phyloP scores from a whole-genome alignment of 2,113 vertebrate species.

The Meles meles region DNA sequence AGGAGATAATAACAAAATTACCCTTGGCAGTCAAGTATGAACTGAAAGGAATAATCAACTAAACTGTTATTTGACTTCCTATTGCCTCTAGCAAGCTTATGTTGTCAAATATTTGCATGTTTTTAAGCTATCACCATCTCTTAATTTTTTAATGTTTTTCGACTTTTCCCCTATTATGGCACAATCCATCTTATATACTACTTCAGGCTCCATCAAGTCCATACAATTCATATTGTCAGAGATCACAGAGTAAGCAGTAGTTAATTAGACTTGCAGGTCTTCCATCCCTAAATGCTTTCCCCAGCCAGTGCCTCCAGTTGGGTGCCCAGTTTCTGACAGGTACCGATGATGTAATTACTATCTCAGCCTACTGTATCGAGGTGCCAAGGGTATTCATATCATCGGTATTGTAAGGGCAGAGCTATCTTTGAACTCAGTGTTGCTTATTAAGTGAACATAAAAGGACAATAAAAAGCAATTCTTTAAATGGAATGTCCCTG shows the following conservation, averaged over 20 bases:
- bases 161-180: neutral
- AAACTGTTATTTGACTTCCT: slow-evolving; percentile 10
- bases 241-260: slow-evolving; percentile 34
- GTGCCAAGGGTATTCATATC: neutral
- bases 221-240: slow-evolving; percentile 44
- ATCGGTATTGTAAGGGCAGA: neutral
- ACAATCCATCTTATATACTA: slow-evolving; percentile 13
- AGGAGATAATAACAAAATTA: slow-evolving; percentile 29
- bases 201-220: slow-evolving; percentile 11
- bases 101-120: slow-evolving; percentile 59
- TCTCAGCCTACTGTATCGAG: neutral
- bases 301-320: neutral
- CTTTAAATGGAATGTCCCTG: slow-evolving; percentile 63
- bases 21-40: slow-evolving; percentile 20
- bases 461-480: slow-evolving; percentile 62
- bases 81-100: slow-evolving; percentile 34
- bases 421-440: slow-evolving; percentile 56
- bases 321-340: neutral
- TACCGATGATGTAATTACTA: slow-evolving; percentile 15
- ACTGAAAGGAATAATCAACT: slow-evolving; percentile 53
- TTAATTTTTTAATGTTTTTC: slow-evolving; percentile 31
- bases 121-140: slow-evolving; percentile 45
- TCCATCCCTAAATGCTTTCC: slow-evolving; percentile 32
- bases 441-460: slow-evolving; percentile 54
- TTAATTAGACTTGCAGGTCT: neutral